These are phyloP conservation scores for Gisinianus flammeolus DNA, from an alignment of 2,888 invertebrate genomes.

Conservation along the genomic window DNA sequence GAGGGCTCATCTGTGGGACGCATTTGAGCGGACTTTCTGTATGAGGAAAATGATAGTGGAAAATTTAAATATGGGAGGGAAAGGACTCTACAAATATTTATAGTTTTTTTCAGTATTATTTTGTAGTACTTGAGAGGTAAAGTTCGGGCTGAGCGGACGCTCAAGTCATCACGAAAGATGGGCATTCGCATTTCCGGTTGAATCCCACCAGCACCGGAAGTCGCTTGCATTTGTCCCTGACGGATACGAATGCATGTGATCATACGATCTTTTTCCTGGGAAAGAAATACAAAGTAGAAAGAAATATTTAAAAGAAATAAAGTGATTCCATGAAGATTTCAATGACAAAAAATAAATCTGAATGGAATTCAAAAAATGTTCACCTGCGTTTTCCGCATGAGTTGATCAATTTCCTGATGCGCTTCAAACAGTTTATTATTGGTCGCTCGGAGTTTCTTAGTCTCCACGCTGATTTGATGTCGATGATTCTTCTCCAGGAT, in stretches of 20 bases:
- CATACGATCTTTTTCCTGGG: slow-evolving; percentile 49
- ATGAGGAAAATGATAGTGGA: background rate
- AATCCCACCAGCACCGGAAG: background rate
- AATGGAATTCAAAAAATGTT: background rate
- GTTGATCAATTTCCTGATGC: slow-evolving; percentile 43
- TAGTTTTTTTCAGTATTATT: background rate
- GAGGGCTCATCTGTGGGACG: background rate
- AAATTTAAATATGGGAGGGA: background rate
- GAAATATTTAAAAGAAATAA: background rate
- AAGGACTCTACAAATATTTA: background rate
- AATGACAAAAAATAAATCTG: background rate
- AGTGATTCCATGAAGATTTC: no score
- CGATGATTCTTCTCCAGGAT: slow-evolving; percentile 51
- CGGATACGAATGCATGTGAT: slow-evolving; percentile 49
- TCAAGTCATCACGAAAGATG: slow-evolving; percentile 8
- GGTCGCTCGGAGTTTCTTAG: slow-evolving; percentile 42
- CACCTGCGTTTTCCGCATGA: slow-evolving; percentile 24
- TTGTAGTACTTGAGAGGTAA: background rate
- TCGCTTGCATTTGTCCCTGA: slow-evolving; percentile 7
- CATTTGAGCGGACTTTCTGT: background rate
- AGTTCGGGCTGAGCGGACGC: slow-evolving; percentile 23
- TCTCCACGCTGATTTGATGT: slow-evolving; percentile 48
- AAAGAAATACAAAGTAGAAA: slow-evolving; percentile 1
- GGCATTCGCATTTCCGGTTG: slow-evolving; percentile 1
- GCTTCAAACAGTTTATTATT: slow-evolving; percentile 46